Percentiles rank a stretch among this genome's conserved stretches.
Evolutionary conservation across 2,797 vertebrate genomes (phyloP).

Genomic region (Phoxinus dragarum): DNA sequence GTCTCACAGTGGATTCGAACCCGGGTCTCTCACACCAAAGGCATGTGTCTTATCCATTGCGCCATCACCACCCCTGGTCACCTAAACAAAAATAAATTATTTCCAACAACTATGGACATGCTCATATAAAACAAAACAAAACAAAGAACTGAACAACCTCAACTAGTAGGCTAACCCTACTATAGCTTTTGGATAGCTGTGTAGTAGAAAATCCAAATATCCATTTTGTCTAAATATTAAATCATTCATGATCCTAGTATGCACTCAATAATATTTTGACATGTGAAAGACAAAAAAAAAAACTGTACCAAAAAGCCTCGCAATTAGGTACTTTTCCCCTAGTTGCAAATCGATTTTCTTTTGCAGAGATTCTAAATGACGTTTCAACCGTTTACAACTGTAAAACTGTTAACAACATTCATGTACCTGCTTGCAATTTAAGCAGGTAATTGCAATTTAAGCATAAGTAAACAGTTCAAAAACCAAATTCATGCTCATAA

Average conservation of each 20-base stretch:
- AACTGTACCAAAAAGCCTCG: not conserved
- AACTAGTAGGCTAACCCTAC: too few relatives aligned
- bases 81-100: too few relatives aligned
- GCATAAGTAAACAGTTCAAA: slow-evolving; percentile 1
- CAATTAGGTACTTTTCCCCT: not conserved
- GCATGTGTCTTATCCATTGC: too few relatives aligned
- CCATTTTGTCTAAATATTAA: not conserved
- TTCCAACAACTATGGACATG: too few relatives aligned
- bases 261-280: not conserved
- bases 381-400: not conserved
- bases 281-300: not conserved
- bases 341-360: not conserved
- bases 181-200: not conserved
- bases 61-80: too few relatives aligned
- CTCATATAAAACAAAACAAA: too few relatives aligned
- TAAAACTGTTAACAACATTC: not conserved
- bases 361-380: not conserved
- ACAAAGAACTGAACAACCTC: too few relatives aligned
- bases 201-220: not conserved
- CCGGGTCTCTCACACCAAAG: too few relatives aligned
- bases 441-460: not conserved
- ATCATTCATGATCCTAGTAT: not conserved
- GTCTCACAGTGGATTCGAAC: too few relatives aligned
- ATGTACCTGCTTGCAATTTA: not conserved
- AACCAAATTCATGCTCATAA: not conserved